Evolutionary conservation across 1,140 invertebrate species (phyloP), one percentile per base, ranked within the genome.

Genomic region (Bicyclus anynana): DNA sequence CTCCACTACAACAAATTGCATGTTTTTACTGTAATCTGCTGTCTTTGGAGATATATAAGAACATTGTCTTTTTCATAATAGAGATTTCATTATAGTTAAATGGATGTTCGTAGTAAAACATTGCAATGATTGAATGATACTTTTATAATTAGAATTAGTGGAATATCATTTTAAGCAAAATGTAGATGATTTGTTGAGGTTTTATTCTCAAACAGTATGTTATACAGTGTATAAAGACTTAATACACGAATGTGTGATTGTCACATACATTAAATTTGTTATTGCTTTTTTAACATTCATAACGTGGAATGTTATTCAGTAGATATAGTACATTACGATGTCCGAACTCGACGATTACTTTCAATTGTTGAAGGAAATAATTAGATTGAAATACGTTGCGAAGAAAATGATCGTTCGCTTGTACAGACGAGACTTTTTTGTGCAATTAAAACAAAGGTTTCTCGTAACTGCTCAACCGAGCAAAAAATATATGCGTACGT

Each of bases 371-470:
- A 1, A 33, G 29, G 29, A 33, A 33, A 33, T 33, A 33, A 33
- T 33, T 33, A 33, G 29, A 33, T 33, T 33, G 29, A 33, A 33
- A 33, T 33, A 33, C 3, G 17, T 10, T 46, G 27, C 48, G 35
- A 17, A 35, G 26, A 44, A 58, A 33, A 51, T 49, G 46, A 50
- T 51, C 35, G 26, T 17, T 42, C 27, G 48, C 18, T 52, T 53
- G 14, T 52, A 46, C 49, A 29, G 50, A 20, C 49, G 46, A 50
- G 37, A 51, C 38, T 48, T 59, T 54, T 54, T 60, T 54, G 50
- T 60, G 50, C 44, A 54, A 60, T 60, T 54, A 54, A 46, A 50
- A 54, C 58, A 54, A 60, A 60, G 58, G 44, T 50, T 54, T 54
- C 58, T 49, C 58, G 58, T 54, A 59, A 59, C 56, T 47, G 40